Conservation (phyloP, 1,140 invertebrate genomes). For the Dryas iulia region DNA sequence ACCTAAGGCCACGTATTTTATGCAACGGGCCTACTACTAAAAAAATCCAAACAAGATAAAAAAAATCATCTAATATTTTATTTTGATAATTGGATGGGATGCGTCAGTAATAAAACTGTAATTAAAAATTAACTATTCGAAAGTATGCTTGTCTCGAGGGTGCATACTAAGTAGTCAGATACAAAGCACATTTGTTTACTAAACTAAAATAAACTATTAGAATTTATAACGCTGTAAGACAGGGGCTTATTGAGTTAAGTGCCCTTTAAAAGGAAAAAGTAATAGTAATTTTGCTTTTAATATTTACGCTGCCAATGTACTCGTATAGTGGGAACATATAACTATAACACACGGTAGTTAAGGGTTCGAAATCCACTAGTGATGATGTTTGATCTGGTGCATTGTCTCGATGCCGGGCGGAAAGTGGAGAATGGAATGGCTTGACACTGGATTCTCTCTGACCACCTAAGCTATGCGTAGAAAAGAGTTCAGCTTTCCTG, state of each 20-base stretch:
- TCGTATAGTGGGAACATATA: no score
- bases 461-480: no score
- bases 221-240: constrained; percentile 61
- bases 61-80: constrained; percentile 30
- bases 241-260: constrained; percentile 31
- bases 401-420: no score
- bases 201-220: constrained; percentile 71
- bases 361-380: no score
- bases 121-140: constrained; percentile 78
- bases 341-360: no score
- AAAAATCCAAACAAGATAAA: not conserved
- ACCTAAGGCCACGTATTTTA: no score
- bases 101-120: constrained; percentile 74
- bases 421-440: no score
- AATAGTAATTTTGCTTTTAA: not conserved
- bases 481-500: no score
- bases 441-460: no score
- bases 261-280: constrained; percentile 15
- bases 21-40: no score
- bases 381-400: no score
- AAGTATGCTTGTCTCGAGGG: constrained; percentile 60
- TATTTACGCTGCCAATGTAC: not conserved
- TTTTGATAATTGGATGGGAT: constrained; percentile 72
- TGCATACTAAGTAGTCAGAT: constrained; percentile 74
- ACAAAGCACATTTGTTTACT: constrained; percentile 64